Evolutionary conservation across 2,113 vertebrate genomes (phyloP), one percentile per base, ranked within the genome.

Genomic region (Scalopus aquaticus): DNA sequence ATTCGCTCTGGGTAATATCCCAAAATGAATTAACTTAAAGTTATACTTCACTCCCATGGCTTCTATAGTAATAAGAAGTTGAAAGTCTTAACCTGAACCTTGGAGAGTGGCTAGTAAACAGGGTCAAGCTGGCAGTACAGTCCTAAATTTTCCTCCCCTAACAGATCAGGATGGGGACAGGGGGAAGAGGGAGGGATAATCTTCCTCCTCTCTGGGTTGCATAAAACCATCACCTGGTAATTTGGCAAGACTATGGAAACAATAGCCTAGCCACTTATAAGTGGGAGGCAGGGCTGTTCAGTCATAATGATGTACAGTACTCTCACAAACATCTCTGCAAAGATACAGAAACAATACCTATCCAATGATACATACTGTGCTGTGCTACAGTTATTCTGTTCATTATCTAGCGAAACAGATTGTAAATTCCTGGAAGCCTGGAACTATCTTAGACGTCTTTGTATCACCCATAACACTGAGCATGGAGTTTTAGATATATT

Each of bases 341-440:
- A 95, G 89, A 62, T 51, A 83, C 12, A 83, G 80, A 69, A 92
- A n/a, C 35, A 87, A 32, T 46, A 82, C 2, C 80, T 6, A 58
- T 64, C 74, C 54, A 60, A 46, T 37, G 26, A 58, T 56, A 77
- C 32, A 20, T 4, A 88, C 11, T 76, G 15, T 44, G 77, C 51
- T 90, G 91, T 24, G 69, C 56, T 88, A 91, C 22, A 54, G 42
- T 81, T 77, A 84, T 26, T 90, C 64, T 86, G 72, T 76, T 73
- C 54, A 35, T 90, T 95, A 86, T 94, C 81, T 84, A 76, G 19
- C 1, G 42, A 83, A 94, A 67, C 20, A 91, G 58, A 93, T 56
- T 73, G 60, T 64, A 91, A 89, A 89, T 94, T 97, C 74, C 79
- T 64, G 6, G 77, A 96, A 95, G 78, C n/a, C 80, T 80, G 56